Evolutionary conservation across 1,140 invertebrate species (phyloP).

Genomic region (Aphaenogaster ashmeadi): DNA sequence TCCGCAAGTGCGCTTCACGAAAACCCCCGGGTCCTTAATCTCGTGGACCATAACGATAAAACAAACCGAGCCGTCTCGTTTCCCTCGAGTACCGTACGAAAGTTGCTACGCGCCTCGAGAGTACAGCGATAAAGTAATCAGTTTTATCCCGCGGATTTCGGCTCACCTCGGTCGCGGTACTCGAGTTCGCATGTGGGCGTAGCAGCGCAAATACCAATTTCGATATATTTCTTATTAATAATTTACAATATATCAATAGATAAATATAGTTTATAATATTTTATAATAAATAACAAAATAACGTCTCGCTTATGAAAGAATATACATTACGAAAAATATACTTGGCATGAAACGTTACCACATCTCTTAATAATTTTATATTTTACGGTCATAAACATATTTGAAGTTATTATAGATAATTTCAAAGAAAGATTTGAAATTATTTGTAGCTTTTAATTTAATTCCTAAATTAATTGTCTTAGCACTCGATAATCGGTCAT

Average conservation of each 20-base stretch:
- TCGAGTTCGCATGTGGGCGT: neutral
- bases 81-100: neutral
- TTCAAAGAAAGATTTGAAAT: too few relatives aligned
- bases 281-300: neutral
- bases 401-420: neutral
- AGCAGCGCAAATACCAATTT: neutral
- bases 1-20: neutral
- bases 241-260: neutral
- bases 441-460: neutral
- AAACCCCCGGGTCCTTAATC: slow-evolving; percentile 29
- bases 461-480: neutral
- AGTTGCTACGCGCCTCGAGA: neutral
- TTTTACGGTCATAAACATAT: neutral
- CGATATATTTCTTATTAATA: neutral
- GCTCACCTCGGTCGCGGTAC: neutral
- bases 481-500: neutral
- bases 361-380: neutral
- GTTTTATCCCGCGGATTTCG: slow-evolving; percentile 18
- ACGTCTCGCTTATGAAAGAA: too few relatives aligned
- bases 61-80: slow-evolving; percentile 3
- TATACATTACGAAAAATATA: too few relatives aligned
- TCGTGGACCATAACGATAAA: slow-evolving; percentile 35
- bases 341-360: too few relatives aligned
- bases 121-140: slow-evolving; percentile 30
- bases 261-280: neutral